These are phyloP conservation scores for Ecliptopera silaceata DNA, from an alignment of 2,888 invertebrate species.

Conservation along the genomic window DNA sequence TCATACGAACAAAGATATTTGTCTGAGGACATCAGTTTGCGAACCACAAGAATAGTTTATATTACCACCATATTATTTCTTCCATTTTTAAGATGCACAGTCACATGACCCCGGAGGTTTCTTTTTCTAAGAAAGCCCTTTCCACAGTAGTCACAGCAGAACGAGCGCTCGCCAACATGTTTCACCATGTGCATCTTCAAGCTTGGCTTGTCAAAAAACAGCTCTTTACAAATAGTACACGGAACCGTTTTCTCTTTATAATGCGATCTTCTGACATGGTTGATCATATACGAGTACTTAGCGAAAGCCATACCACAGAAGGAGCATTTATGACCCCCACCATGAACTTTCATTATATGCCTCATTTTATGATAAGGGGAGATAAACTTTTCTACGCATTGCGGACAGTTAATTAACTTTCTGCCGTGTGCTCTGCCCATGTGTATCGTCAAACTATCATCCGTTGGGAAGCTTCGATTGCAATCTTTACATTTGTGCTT, in stretches of 20 bases:
- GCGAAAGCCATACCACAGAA: constrained; percentile 62
- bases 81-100: constrained; percentile 19
- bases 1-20: background rate
- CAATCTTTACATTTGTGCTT: constrained; percentile 24
- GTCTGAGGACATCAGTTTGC: background rate
- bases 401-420: constrained; percentile 45
- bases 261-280: constrained; percentile 62
- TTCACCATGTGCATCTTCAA: constrained; percentile 72
- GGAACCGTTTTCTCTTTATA: constrained; percentile 67
- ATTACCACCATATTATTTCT: background rate
- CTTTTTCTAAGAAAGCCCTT: constrained; percentile 78
- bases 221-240: constrained; percentile 59
- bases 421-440: constrained; percentile 21
- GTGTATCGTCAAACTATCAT: constrained; percentile 14
- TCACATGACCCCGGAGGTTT: constrained; percentile 59
- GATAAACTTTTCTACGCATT: constrained; percentile 62
- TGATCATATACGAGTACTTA: constrained; percentile 61
- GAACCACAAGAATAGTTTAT: background rate
- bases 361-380: constrained; percentile 58
- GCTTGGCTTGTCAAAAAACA: constrained; percentile 59
- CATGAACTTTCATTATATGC: constrained; percentile 58
- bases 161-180: constrained; percentile 69
- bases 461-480: constrained; percentile 9
- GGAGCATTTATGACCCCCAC: constrained; percentile 59
- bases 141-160: constrained; percentile 77